Base-by-base conservation (phyloP, 2,888 invertebrate genomes). In the Agrilus cyanescens region DNA sequence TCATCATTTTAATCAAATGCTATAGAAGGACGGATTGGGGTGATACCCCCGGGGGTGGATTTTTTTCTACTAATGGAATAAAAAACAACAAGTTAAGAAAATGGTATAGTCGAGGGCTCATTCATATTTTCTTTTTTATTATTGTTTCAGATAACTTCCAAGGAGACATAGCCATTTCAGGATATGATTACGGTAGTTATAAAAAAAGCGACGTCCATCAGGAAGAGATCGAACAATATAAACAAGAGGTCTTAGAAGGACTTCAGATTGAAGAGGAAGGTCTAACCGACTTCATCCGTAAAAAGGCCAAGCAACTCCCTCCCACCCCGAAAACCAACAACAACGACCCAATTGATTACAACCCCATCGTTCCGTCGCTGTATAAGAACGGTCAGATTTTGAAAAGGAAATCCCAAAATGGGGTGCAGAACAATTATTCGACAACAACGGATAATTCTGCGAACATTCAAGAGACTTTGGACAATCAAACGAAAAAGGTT, bases 261-360 rank as follows among this genome's bases (percentile, higher is more conserved):
- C 68, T 87, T 12, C 85, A 87, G 63, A 84, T 87, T 4, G 87
- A 87, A 68, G 86, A 86, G 58, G 87, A 87, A 62, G 86, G 86
- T 4, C 69, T 86, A 5, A 79, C 83, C 12, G 85, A 85, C 68
- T 74, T 80, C 45, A 66, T 82, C 46, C 72, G 82, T 46, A 80
- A 80, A 58, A 79, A 82, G 62, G 79, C 80, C 0, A 82, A 82
- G 57, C 76, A 80, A 47, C 74, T 78, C n/a, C 46, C 57, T 5
- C 39, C 65, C 61, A 38, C 64, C 61, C 46, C 46, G 25, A 50
- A 54, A 7, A 45, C 56, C 12, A 54, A 52, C 39, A 58, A 53
- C 47, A 66, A 66, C 46, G 65, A 65, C 46, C 63, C 63, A 4
- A 52, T 58, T 38, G 61, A 60, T 43, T 53, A 36, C 16, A 38